phyloP scores from a whole-genome alignment of 2,797 vertebrate genomes.

The Morelia viridis region DNA sequence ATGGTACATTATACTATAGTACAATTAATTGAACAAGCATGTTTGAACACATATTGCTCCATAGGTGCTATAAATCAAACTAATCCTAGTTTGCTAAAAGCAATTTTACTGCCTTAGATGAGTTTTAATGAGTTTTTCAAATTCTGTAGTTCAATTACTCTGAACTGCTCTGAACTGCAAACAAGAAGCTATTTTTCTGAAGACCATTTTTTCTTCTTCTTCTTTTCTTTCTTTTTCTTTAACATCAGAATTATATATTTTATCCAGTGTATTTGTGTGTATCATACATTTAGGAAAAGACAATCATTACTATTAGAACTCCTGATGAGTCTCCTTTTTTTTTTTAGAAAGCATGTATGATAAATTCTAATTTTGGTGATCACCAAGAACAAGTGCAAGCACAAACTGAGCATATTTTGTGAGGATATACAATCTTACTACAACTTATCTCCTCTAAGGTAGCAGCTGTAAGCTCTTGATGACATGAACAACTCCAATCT shows the following conservation, averaged over 20 bases:
- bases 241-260: background rate
- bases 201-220: background rate
- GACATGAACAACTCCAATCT: background rate
- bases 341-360: slow-evolving; percentile 1
- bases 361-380: background rate
- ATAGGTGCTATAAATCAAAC: slow-evolving; percentile 37
- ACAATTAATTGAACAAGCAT: slow-evolving; percentile 42
- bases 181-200: background rate
- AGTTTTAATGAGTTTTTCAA: slow-evolving; percentile 39
- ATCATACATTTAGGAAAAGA: background rate
- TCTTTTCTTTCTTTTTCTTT: background rate
- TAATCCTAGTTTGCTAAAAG: slow-evolving; percentile 36
- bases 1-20: slow-evolving; percentile 29
- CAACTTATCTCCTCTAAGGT: background rate
- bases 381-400: background rate
- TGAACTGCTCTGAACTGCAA: slow-evolving; percentile 34
- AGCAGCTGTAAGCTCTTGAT: background rate
- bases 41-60: slow-evolving; percentile 37
- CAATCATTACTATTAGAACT: background rate
- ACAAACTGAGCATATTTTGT: background rate
- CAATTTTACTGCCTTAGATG: slow-evolving; percentile 30
- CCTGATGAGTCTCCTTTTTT: background rate
- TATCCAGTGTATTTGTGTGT: background rate
- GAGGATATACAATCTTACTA: background rate
- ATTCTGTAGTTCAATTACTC: slow-evolving; percentile 34